Conservation (phyloP, 2,888 invertebrate species). For the Amphimallon solstitiale region DNA sequence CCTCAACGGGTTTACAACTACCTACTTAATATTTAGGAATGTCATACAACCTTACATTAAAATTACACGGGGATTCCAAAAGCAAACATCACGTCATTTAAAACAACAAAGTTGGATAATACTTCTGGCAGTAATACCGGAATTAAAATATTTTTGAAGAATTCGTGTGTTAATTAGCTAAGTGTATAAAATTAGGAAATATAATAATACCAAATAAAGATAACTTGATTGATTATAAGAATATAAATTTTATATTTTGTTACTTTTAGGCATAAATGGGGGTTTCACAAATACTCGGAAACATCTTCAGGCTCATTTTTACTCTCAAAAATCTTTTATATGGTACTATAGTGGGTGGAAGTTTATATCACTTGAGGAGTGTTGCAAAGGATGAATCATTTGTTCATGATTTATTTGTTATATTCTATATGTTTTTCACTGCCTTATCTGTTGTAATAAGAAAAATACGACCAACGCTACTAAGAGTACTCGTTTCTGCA, state of each 20-base stretch:
- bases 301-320: conserved; percentile 9
- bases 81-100: too few relatives aligned
- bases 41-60: too few relatives aligned
- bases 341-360: background rate
- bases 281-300: background rate
- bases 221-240: background rate
- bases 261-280: background rate
- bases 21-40: too few relatives aligned
- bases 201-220: background rate
- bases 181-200: too few relatives aligned
- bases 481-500: conserved; percentile 2
- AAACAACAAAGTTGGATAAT: too few relatives aligned
- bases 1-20: too few relatives aligned
- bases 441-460: conserved; percentile 16
- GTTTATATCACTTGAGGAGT: conserved; percentile 18
- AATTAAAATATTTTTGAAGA: too few relatives aligned
- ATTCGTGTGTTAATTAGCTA: too few relatives aligned
- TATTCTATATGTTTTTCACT: conserved; percentile 27
- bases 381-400: conserved; percentile 20
- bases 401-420: conserved; percentile 16
- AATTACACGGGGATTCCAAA: too few relatives aligned
- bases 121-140: too few relatives aligned
- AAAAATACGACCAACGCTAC: conserved; percentile 18
- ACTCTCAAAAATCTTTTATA: conserved; percentile 29
- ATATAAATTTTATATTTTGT: background rate